These are phyloP conservation scores for Brotula barbata DNA, from an alignment of 2,797 vertebrate species.

Conservation along the genomic window DNA sequence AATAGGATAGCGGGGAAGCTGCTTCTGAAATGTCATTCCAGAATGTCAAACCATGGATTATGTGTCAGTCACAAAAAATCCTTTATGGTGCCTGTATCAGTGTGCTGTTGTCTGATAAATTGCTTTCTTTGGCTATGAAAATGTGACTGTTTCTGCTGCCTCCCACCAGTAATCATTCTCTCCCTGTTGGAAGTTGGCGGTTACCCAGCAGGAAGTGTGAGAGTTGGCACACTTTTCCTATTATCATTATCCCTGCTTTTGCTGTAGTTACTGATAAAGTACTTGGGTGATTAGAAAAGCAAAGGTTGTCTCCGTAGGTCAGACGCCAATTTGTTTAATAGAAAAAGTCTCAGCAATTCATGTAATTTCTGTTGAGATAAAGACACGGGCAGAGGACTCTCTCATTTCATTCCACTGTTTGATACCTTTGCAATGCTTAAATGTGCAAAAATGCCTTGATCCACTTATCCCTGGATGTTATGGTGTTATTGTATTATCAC, in stretches of 20 bases:
- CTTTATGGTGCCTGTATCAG: slow-evolving; percentile 38
- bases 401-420: too few species aligned
- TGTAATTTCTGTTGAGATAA: too few species aligned
- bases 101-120: slow-evolving; percentile 61
- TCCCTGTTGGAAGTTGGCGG: slow-evolving; percentile 42
- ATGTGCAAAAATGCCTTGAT: too few species aligned
- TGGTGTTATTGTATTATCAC: too few species aligned
- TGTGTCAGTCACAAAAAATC: slow-evolving; percentile 67
- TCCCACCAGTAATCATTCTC: slow-evolving; percentile 46
- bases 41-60: slow-evolving; percentile 80
- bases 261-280: slow-evolving; percentile 47
- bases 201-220: slow-evolving; percentile 46
- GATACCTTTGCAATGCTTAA: too few species aligned
- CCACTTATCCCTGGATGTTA: too few species aligned
- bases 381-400: slow-evolving; percentile 10
- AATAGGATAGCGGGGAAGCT: slow-evolving; percentile 65
- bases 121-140: slow-evolving; percentile 46
- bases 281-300: slow-evolving; percentile 24
- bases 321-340: slow-evolving; percentile 23
- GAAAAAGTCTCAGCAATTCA: not conserved
- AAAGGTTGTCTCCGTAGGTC: slow-evolving; percentile 27
- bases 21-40: slow-evolving; percentile 77
- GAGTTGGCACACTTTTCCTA: slow-evolving; percentile 40
- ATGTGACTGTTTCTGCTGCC: slow-evolving; percentile 52
- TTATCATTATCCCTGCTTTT: slow-evolving; percentile 51